These are phyloP conservation scores for Agrochola litura DNA, from an alignment of 2,888 invertebrate genomes.

Conservation along the genomic window DNA sequence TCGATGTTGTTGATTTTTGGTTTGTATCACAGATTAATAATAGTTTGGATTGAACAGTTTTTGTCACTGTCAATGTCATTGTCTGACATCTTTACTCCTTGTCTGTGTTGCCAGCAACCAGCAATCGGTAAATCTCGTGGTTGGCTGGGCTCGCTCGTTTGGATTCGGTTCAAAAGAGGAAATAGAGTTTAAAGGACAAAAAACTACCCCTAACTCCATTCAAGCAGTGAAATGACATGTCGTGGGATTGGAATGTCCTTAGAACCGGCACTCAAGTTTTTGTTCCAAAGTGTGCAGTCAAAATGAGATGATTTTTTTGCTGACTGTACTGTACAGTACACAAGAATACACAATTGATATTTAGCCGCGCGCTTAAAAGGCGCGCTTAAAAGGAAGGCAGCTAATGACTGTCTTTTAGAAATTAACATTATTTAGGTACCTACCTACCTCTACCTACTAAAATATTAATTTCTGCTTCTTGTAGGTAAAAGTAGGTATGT, in stretches of 20 bases:
- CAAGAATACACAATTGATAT: too few relatives aligned
- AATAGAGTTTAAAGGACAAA: neutral
- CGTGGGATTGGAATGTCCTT: neutral
- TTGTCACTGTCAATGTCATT: neutral
- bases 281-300: neutral
- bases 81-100: neutral
- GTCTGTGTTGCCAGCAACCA: neutral
- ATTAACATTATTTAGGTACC: too few relatives aligned
- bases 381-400: too few relatives aligned
- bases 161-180: neutral
- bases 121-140: neutral
- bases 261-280: neutral
- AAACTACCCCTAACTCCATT: neutral
- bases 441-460: too few relatives aligned
- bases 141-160: neutral
- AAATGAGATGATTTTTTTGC: neutral
- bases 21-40: neutral
- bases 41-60: constrained; percentile 10
- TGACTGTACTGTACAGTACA: neutral
- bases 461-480: too few relatives aligned
- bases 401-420: neutral
- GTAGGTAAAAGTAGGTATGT: too few relatives aligned
- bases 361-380: too few relatives aligned
- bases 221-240: neutral
- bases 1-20: neutral